phyloP scores from a whole-genome alignment of 2,113 vertebrate genomes.

The Zosterops pallidus region DNA sequence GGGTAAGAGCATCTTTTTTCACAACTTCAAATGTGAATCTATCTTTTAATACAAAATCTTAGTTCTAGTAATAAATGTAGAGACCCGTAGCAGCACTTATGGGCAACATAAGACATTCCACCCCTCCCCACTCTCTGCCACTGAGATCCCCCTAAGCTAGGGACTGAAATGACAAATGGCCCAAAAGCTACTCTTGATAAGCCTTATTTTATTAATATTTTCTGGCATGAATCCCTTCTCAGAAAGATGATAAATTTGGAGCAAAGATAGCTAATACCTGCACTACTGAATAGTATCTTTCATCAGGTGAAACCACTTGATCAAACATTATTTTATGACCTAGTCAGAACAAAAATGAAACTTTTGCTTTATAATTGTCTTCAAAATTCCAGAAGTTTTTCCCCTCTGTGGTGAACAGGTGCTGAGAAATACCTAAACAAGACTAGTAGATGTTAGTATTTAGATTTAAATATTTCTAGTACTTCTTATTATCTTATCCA shows the following conservation, averaged over 20 bases:
- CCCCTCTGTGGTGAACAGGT: not conserved
- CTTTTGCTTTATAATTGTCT: not conserved
- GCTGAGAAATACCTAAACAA: not conserved
- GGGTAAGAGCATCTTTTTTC: not conserved
- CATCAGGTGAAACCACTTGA: not conserved
- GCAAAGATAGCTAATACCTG: not conserved
- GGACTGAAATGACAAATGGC: conserved; percentile 10
- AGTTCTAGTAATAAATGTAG: not conserved
- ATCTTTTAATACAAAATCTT: not conserved
- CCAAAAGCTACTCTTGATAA: conserved; percentile 1
- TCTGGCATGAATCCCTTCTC: not conserved
- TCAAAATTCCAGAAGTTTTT: not conserved
- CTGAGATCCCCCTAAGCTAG: not conserved
- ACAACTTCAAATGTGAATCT: not conserved
- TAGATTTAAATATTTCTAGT: not conserved
- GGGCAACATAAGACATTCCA: not conserved
- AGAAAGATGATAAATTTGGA: not conserved
- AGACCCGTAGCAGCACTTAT: not conserved
- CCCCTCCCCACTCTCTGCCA: not conserved
- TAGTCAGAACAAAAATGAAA: not conserved
- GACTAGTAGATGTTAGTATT: not conserved
- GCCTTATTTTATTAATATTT: conserved; percentile 57
- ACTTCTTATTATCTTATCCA: not conserved
- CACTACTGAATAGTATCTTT: not conserved
- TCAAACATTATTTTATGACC: not conserved